Percentiles rank a stretch among this genome's conserved stretches.
Evolutionary conservation across 2,113 vertebrate species (phyloP).

Genomic region (Sminthopsis crassicaudata): DNA sequence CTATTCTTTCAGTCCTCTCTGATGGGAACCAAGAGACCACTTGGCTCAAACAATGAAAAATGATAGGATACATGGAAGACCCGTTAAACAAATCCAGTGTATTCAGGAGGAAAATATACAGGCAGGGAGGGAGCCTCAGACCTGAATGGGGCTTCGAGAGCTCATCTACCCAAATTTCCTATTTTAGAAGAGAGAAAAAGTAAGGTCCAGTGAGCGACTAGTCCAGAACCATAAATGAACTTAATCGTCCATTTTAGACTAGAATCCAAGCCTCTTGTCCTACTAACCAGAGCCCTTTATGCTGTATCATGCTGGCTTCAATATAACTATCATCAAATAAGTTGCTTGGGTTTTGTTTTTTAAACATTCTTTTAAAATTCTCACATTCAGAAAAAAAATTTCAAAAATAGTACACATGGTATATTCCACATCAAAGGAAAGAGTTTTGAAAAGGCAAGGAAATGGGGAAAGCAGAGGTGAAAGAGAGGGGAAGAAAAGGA

Average conservation of each 20-base stretch:
- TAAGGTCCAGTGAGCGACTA: background rate
- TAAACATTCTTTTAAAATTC: slow-evolving; percentile 59
- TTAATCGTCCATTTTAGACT: background rate
- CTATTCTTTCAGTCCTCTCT: slow-evolving; percentile 39
- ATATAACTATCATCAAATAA: slow-evolving; percentile 70
- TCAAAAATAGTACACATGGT: slow-evolving; percentile 74
- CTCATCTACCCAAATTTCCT: background rate
- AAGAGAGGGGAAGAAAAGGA: background rate
- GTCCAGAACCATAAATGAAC: background rate
- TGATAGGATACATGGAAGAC: slow-evolving; percentile 63
- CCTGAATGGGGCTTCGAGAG: background rate
- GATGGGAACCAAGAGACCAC: slow-evolving; percentile 62
- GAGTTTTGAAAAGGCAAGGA: background rate
- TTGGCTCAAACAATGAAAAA: slow-evolving; percentile 64
- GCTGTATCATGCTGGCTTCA: background rate
- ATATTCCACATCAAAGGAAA: slow-evolving; percentile 74
- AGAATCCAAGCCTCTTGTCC: background rate
- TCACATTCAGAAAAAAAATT: slow-evolving; percentile 64
- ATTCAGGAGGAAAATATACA: slow-evolving; percentile 73
- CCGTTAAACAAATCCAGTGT: slow-evolving; percentile 63
- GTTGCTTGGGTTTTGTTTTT: slow-evolving; percentile 68
- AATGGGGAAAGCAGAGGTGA: background rate
- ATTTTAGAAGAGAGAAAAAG: background rate
- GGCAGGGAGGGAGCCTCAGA: slow-evolving; percentile 48
- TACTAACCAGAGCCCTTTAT: background rate